phyloP scores from a whole-genome alignment of 1,140 invertebrate species.

The Bursaphelenchus mucronatus region DNA sequence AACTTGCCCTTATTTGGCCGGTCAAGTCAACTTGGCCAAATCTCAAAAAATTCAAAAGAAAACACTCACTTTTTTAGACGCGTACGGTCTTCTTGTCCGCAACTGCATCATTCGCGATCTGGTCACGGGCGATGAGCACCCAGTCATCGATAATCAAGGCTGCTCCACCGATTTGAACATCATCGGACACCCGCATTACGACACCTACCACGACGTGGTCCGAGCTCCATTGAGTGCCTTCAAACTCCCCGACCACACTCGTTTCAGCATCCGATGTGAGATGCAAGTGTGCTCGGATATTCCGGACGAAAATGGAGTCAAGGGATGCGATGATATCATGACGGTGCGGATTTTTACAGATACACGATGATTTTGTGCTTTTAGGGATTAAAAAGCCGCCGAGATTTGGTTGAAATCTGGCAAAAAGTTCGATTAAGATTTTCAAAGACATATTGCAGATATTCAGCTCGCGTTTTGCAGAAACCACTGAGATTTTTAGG shows the following conservation, averaged over 20 bases:
- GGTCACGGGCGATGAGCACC: slow-evolving; percentile 47
- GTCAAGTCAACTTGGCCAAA: slow-evolving; percentile 6
- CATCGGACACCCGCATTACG: slow-evolving; percentile 57
- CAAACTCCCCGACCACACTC: slow-evolving; percentile 57
- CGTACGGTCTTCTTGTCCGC: slow-evolving; percentile 54
- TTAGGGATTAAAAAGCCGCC: not conserved
- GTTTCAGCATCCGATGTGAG: slow-evolving; percentile 45
- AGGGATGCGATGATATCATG: slow-evolving; percentile 47
- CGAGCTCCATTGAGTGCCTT: slow-evolving; percentile 57
- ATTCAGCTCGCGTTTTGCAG: not conserved
- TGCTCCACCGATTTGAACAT: slow-evolving; percentile 60
- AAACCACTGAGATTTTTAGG: not conserved
- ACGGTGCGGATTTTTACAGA: slow-evolving; percentile 33
- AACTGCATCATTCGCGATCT: slow-evolving; percentile 53
- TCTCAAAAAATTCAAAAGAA: slow-evolving; percentile 7
- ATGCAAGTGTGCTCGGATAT: slow-evolving; percentile 56
- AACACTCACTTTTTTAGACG: slow-evolving; percentile 41
- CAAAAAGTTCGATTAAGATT: not conserved
- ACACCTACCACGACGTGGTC: slow-evolving; percentile 59
- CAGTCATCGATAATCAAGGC: slow-evolving; percentile 53
- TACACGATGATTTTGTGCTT: no score
- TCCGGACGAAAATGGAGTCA: slow-evolving; percentile 40
- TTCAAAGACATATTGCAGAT: slow-evolving; percentile 11
- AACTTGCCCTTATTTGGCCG: no score
- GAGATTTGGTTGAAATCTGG: slow-evolving; percentile 1